Percentiles rank a stretch among this genome's conserved stretches.
Conservation (phyloP, 35 echinoderm and acorn worm species). For the Acanthaster planci region DNA sequence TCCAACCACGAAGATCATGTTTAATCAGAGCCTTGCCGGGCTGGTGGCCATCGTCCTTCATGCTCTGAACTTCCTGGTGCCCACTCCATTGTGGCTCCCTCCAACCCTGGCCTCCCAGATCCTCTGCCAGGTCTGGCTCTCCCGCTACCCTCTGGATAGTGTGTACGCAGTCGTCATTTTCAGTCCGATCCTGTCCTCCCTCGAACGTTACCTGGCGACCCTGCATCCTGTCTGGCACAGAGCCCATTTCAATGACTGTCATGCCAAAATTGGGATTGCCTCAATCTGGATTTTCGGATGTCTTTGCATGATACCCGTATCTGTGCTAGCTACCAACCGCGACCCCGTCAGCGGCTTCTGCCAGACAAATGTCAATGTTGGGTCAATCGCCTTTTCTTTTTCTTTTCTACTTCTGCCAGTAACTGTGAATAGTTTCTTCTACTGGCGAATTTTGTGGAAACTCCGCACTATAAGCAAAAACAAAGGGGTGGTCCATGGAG, state of each 20-base stretch:
- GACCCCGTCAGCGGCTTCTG: background rate
- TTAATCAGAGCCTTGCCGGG: slow-evolving; percentile 1
- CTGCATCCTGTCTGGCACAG: slow-evolving; percentile 1
- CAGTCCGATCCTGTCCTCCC: background rate
- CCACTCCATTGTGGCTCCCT: background rate
- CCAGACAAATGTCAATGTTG: background rate
- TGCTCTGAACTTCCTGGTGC: background rate
- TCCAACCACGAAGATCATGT: background rate
- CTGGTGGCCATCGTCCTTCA: background rate
- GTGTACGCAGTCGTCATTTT: background rate
- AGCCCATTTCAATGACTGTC: background rate
- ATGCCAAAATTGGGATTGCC: background rate
- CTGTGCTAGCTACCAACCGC: background rate
- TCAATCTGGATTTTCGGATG: background rate
- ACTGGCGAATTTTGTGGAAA: background rate
- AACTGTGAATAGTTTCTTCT: background rate
- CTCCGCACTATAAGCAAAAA: background rate
- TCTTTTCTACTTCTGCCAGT: background rate
- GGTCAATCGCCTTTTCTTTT: background rate
- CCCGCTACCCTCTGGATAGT: background rate
- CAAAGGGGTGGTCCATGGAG: slow-evolving; percentile 2
- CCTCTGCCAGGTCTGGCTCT: background rate
- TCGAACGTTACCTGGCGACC: slow-evolving; percentile 13
- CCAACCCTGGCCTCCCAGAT: background rate
- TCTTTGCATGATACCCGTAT: background rate